Evolutionary conservation across 2,888 invertebrate genomes (phyloP), one percentile per base, ranked within the genome.

Genomic region (Hymenopus coronatus): DNA sequence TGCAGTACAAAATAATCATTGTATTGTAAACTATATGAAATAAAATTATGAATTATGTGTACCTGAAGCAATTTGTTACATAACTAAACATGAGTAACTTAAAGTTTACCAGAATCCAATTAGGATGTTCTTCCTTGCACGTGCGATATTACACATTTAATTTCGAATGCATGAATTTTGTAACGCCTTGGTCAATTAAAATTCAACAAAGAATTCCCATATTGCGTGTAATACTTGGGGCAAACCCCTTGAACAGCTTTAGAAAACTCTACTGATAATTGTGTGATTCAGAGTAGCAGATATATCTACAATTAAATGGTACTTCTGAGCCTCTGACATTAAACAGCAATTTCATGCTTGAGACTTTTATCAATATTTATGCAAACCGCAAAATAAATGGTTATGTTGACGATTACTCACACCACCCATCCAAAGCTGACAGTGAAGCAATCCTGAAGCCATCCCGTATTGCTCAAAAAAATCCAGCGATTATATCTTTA

Each of bases 361-460:
- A 2, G 27, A 6, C 15, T 70, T 30, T 28, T 54, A 84, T 70
- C n/a, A 83, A 30, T 88, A 27, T 27, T 82, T n/a, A n/a, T 81
- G 15, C 30, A n/a, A 70, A 83, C 30, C 25, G 33, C 27, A 28
- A 27, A 82, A 87, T 86, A 82, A 14, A 84, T 70, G 82, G 30
- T 85, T 12, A 28, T 87, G 84, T 82, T 88, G 82, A 89, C 33
- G 81, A 88, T 87, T 92, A 95, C 96, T 96, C 94, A 97, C 97
- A 93, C 97, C 97, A 91, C 98, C 98, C 97, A 98, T 98, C 98
- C 98, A 98, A 92, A 98, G 92, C 92, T 97, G 97, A 92, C 97
- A 97, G 33, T 87, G 87, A 81, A 87, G 81, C 40, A 87, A 82
- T 33, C 87, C 87, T 82, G 87, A 25, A 28, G 82, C 30, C 54